A percentile compares a stretch with the other conserved stretches of the same genome.
phyloP scores from a whole-genome alignment of 2,888 invertebrate species.

The Oxytorus armatus region DNA sequence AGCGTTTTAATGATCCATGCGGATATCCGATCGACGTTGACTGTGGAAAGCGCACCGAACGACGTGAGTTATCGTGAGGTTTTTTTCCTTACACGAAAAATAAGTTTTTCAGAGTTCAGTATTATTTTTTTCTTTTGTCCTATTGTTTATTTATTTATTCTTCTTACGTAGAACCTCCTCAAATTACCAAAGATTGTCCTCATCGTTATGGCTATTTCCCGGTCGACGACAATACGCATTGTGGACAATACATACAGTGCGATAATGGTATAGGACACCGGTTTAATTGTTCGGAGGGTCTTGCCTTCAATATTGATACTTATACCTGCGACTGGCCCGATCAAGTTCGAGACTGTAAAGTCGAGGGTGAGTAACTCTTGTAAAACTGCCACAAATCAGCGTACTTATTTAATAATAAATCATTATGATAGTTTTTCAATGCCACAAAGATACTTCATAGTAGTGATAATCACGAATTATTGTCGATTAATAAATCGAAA shows the following conservation, averaged over 20 bases:
- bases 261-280: constrained; percentile 91
- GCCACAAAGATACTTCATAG: too few species aligned
- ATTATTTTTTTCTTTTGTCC: neutral
- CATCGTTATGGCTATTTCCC: constrained; percentile 93
- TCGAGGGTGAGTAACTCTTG: constrained; percentile 88
- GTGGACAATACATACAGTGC: constrained; percentile 93
- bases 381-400: neutral
- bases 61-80: constrained; percentile 76
- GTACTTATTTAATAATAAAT: too few species aligned
- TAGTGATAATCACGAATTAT: too few species aligned
- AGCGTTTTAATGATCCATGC: constrained; percentile 90
- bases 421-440: too few species aligned
- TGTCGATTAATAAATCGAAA: too few species aligned
- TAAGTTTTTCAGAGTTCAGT: neutral
- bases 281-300: constrained; percentile 93
- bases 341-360: constrained; percentile 91
- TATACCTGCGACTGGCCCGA: constrained; percentile 96
- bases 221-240: constrained; percentile 88
- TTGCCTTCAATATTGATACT: constrained; percentile 90
- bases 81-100: constrained; percentile 1
- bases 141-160: neutral
- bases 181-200: constrained; percentile 92
- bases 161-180: constrained; percentile 87
- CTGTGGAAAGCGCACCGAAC: constrained; percentile 89
- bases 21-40: constrained; percentile 93